These are phyloP conservation scores for Rutpela maculata DNA, from an alignment of 2,888 invertebrate species.

Conservation along the genomic window DNA sequence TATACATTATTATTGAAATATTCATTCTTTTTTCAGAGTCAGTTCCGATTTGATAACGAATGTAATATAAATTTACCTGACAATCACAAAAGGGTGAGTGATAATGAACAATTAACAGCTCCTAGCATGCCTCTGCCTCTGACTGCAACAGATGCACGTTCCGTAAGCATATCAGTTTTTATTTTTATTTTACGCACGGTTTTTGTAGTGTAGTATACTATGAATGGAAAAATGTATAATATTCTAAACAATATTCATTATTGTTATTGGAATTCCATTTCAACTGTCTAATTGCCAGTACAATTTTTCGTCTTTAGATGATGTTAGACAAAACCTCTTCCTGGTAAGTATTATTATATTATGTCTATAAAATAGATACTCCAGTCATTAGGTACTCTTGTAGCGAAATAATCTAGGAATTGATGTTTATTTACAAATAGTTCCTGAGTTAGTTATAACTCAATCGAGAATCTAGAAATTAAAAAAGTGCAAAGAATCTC, in stretches of 20 bases:
- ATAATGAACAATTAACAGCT: conserved; percentile 67
- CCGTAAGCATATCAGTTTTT: conserved; percentile 77
- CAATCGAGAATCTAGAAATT: too few relatives aligned
- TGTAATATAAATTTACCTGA: conserved; percentile 98
- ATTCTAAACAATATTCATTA: background rate
- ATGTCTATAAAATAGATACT: too few relatives aligned
- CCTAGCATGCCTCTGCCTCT: conserved; percentile 70
- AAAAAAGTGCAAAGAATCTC: too few relatives aligned
- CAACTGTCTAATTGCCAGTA: too few relatives aligned
- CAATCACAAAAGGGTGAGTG: conserved; percentile 98
- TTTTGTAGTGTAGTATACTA: background rate
- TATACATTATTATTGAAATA: background rate
- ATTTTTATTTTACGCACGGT: conserved; percentile 45
- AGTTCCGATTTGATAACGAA: conserved; percentile 99
- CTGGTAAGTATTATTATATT: too few relatives aligned
- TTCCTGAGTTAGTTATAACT: too few relatives aligned
- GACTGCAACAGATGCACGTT: conserved; percentile 73
- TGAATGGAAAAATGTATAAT: conserved; percentile 9
- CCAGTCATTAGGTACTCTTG: background rate
- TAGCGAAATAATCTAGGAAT: background rate
- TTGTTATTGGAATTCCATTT: too few relatives aligned
- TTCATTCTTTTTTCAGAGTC: conserved; percentile 83
- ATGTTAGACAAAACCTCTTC: too few relatives aligned
- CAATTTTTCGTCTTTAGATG: too few relatives aligned
- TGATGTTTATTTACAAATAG: too few relatives aligned